Evolutionary conservation across 2,888 invertebrate genomes (phyloP).

Genomic region (Deroplatys truncata): DNA sequence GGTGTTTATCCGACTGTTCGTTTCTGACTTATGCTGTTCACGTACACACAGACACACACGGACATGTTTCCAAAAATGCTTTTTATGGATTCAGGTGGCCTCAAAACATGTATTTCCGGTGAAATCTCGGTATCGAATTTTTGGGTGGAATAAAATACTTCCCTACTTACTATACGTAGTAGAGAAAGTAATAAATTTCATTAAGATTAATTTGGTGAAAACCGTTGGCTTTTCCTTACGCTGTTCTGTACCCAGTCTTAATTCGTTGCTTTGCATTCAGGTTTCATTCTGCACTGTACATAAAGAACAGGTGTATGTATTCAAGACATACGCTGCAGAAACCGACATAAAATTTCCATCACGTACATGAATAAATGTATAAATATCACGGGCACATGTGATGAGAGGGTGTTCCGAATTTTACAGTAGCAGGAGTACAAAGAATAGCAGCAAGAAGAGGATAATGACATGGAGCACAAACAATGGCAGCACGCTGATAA

Average conservation of each 20-base stretch:
- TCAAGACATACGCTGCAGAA: background rate
- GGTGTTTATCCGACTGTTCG: too few relatives aligned
- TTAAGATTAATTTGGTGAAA: background rate
- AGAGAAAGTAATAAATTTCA: too few relatives aligned
- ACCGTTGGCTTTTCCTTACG: background rate
- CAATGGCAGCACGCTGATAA: background rate
- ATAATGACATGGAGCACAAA: background rate
- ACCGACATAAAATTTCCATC: background rate
- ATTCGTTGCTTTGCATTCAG: background rate
- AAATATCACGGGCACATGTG: background rate
- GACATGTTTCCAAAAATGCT: too few relatives aligned
- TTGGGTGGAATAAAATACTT: too few relatives aligned
- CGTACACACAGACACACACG: too few relatives aligned
- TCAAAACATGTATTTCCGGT: too few relatives aligned
- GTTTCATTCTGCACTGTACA: background rate
- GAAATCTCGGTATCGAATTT: too few relatives aligned
- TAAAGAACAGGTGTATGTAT: background rate
- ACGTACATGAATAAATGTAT: background rate
- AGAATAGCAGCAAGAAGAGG: background rate
- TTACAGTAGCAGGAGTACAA: background rate
- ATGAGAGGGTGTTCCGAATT: background rate
- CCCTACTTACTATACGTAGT: too few relatives aligned
- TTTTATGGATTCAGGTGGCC: too few relatives aligned
- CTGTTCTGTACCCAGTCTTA: background rate
- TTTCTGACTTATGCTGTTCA: too few relatives aligned